Conservation (phyloP, 2,797 vertebrate genomes). For the Tiaroga cobitis region DNA sequence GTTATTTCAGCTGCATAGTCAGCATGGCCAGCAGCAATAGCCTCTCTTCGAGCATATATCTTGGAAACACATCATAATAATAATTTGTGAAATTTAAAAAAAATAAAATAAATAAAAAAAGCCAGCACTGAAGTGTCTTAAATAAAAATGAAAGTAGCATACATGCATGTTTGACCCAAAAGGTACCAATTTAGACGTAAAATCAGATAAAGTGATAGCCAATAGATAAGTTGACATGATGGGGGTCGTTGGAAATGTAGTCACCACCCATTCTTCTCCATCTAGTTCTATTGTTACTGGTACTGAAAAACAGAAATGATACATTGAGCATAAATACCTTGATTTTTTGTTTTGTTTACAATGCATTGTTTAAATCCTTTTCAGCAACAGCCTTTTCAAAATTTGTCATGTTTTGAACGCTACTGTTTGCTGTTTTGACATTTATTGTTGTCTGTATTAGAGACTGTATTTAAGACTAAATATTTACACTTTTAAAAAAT, state of each 20-base stretch:
- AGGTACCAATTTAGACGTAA: rapidly evolving
- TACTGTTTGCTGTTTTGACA: background rate
- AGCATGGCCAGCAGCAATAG: constrained; percentile 50
- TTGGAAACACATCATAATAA: constrained; percentile 36
- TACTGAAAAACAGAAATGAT: constrained; percentile 19
- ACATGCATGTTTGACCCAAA: constrained; percentile 55
- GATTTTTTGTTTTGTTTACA: background rate
- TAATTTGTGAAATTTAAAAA: background rate
- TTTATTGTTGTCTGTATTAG: background rate
- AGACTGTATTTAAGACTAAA: background rate
- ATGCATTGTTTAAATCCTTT: background rate
- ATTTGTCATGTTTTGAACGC: background rate
- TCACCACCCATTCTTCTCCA: constrained; percentile 65
- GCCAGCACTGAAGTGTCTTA: background rate
- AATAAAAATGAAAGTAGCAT: constrained; percentile 48
- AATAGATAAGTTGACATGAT: constrained; percentile 81
- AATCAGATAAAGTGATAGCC: constrained; percentile 74
- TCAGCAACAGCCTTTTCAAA: background rate
- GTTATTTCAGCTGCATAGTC: constrained; percentile 64
- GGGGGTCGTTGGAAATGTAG: constrained; percentile 62
- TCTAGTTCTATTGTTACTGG: constrained; percentile 18
- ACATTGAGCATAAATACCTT: background rate
- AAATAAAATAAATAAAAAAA: background rate
- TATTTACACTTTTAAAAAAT: no score
- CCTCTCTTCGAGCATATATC: constrained; percentile 72